Conservation (phyloP, 2,113 vertebrate genomes). For the Colius striatus region DNA sequence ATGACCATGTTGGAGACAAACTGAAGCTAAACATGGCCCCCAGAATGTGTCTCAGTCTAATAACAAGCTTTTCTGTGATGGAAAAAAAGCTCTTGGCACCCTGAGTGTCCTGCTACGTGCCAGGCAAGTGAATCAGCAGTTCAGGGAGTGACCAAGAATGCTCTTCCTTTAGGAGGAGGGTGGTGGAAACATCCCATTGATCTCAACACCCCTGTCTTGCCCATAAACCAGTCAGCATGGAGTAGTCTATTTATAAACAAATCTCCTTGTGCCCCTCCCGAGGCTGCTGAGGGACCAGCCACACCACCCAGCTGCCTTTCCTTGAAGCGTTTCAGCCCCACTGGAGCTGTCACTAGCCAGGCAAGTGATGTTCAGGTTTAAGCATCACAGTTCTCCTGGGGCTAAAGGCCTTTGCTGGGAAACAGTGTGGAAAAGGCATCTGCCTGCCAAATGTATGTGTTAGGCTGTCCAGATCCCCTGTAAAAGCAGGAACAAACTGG, state of each 20-base stretch:
- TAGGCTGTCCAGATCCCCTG: neutral
- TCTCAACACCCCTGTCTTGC: neutral
- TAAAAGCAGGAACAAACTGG: neutral
- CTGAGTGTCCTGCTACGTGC: neutral
- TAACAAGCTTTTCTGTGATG: neutral
- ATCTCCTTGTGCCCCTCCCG: neutral
- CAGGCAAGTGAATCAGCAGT: slow-evolving; percentile 32
- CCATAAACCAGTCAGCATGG: neutral
- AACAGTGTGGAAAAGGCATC: neutral
- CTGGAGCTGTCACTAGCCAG: neutral
- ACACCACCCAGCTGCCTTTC: neutral
- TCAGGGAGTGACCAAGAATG: slow-evolving; percentile 41
- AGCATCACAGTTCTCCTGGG: fast-evolving
- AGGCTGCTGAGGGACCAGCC: neutral
- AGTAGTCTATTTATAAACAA: neutral
- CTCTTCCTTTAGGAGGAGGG: slow-evolving; percentile 28
- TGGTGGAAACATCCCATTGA: neutral
- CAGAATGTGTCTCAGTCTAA: neutral
- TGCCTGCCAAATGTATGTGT: neutral
- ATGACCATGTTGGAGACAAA: neutral
- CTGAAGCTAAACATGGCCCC: neutral
- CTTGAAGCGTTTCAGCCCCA: neutral
- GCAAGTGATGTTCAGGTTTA: neutral
- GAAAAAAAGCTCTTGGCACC: neutral
- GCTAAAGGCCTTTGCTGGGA: neutral